phyloP scores from a whole-genome alignment of 2,797 vertebrate genomes.

The Acanthis flammea region DNA sequence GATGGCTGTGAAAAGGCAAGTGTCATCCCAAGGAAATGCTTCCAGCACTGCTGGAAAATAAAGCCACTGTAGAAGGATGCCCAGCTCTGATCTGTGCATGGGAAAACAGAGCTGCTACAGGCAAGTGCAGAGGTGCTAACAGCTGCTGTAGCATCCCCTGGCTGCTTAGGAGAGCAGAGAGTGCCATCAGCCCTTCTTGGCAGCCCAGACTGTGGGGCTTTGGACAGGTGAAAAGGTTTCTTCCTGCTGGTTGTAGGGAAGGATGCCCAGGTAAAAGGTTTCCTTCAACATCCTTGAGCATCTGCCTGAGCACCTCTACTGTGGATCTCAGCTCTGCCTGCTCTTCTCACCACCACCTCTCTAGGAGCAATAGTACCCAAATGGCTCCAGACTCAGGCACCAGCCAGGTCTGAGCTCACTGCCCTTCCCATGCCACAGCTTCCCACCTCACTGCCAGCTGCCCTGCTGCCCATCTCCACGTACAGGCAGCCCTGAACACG shows the following conservation, averaged over 20 bases:
- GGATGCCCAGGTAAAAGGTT: not conserved
- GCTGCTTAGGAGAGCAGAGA: not conserved
- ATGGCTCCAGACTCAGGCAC: not conserved
- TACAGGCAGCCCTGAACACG: not conserved
- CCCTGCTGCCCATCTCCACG: not conserved
- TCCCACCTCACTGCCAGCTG: not conserved
- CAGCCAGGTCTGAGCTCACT: not conserved
- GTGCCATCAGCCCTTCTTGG: not conserved
- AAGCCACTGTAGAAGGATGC: not conserved
- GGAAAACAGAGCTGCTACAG: not conserved
- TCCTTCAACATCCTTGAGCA: fast-evolving
- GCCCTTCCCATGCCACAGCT: not conserved
- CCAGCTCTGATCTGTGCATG: not conserved
- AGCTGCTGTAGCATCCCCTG: not conserved
- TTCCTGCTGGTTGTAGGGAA: not conserved
- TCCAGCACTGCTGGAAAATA: not conserved
- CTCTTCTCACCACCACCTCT: not conserved
- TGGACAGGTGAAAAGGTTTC: not conserved
- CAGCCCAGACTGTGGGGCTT: not conserved
- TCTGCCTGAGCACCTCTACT: not conserved
- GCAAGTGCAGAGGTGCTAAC: not conserved
- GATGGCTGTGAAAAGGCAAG: not conserved
- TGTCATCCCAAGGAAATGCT: not conserved
- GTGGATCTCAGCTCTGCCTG: not conserved
- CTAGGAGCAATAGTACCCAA: not conserved